A percentile compares a stretch with the other conserved stretches of the same genome.
These are phyloP conservation scores for Plebejus melissa DNA, from an alignment of 2,888 invertebrate species.

Conservation along the genomic window DNA sequence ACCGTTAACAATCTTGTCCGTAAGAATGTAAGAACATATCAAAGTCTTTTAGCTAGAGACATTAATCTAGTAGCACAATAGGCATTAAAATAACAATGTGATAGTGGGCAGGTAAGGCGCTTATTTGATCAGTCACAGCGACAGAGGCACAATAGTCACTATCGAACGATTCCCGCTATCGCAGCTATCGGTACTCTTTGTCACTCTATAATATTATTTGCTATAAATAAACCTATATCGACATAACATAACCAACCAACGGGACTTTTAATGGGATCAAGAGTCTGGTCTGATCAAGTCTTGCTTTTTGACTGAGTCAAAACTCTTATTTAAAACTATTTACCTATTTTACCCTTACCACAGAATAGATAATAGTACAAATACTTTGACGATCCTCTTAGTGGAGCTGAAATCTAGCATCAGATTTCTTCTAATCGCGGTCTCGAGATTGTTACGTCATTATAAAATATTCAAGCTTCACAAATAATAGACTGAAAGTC, in stretches of 20 bases:
- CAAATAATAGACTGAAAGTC: conserved; percentile 31
- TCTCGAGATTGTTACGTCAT: neutral
- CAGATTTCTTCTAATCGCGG: neutral
- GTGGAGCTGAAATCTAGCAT: neutral
- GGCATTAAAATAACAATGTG: conserved; percentile 64
- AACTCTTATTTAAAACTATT: no score
- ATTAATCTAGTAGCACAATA: conserved; percentile 69
- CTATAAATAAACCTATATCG: conserved; percentile 6
- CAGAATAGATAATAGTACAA: no score
- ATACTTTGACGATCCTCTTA: neutral
- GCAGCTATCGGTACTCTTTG: conserved; percentile 7
- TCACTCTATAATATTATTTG: conserved; percentile 8
- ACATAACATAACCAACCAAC: neutral
- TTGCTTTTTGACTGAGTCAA: neutral
- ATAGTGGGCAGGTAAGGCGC: conserved; percentile 71
- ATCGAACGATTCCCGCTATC: neutral
- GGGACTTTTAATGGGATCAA: neutral
- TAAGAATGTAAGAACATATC: neutral
- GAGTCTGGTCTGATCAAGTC: neutral
- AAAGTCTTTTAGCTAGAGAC: conserved; percentile 39
- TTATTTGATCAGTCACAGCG: conserved; percentile 69
- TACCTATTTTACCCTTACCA: neutral
- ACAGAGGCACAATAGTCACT: conserved; percentile 62
- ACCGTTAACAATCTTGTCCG: neutral
- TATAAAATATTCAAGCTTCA: neutral